phyloP scores from a whole-genome alignment of 2,888 invertebrate species.

The Abrostola tripartita region DNA sequence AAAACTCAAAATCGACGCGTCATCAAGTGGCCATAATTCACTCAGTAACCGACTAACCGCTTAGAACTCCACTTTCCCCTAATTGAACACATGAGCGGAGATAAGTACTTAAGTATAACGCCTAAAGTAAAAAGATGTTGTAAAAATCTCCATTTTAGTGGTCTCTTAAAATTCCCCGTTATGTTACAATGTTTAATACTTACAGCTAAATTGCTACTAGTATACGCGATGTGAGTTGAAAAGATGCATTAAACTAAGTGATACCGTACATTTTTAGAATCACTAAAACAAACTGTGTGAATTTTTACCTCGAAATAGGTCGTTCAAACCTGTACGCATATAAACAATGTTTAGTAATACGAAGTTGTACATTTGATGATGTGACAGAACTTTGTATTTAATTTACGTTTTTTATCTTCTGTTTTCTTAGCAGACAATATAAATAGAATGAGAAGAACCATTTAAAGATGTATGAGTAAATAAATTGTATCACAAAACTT shows the following conservation, averaged over 20 bases:
- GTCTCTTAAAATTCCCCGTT: slow-evolving; percentile 31
- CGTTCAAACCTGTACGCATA: background rate
- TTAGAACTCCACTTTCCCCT: background rate
- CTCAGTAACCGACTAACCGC: background rate
- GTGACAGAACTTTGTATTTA: no score
- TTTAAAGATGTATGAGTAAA: no score
- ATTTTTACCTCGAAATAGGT: slow-evolving; percentile 29
- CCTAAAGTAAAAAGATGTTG: slow-evolving; percentile 10
- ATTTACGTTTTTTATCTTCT: no score
- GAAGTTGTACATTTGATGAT: no score
- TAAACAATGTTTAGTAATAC: no score
- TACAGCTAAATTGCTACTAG: slow-evolving; percentile 40
- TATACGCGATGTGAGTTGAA: slow-evolving; percentile 23
- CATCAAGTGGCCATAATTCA: background rate
- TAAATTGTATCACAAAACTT: no score
- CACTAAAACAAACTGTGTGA: slow-evolving; percentile 42
- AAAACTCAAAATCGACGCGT: background rate
- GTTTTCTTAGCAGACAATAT: no score
- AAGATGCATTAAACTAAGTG: slow-evolving; percentile 38
- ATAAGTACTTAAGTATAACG: background rate
- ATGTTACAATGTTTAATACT: slow-evolving; percentile 38
- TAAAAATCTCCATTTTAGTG: slow-evolving; percentile 16
- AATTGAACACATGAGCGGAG: background rate
- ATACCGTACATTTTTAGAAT: slow-evolving; percentile 53
- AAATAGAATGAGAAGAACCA: no score